These are phyloP conservation scores for Andrena chrysosceles DNA, from an alignment of 2,888 invertebrate species.

Conservation along the genomic window DNA sequence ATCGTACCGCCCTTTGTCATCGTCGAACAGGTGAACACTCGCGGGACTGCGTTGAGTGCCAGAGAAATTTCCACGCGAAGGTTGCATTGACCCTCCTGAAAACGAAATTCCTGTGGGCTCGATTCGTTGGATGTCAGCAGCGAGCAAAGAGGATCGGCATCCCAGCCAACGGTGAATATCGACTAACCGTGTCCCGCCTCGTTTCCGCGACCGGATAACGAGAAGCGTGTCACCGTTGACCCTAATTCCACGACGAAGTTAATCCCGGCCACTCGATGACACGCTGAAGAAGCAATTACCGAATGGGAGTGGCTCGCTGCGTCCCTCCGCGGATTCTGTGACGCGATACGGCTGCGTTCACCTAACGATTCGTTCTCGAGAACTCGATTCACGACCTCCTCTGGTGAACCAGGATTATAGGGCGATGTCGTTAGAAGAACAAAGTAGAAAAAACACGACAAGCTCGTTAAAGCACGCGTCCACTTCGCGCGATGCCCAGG, in stretches of 20 bases:
- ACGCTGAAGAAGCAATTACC: slow-evolving; percentile 42
- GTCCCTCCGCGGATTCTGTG: slow-evolving; percentile 1
- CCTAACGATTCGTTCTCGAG: slow-evolving; percentile 1
- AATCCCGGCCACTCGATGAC: slow-evolving; percentile 31
- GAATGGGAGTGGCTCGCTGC: background rate
- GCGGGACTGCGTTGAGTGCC: slow-evolving; percentile 8
- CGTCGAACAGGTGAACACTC: slow-evolving; percentile 17
- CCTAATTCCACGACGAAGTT: slow-evolving; percentile 34
- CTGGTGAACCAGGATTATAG: background rate
- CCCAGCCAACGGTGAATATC: slow-evolving; percentile 10
- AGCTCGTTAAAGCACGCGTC: slow-evolving; percentile 28
- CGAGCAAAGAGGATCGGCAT: background rate
- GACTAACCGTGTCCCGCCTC: slow-evolving; percentile 10
- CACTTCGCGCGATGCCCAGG: slow-evolving; percentile 3
- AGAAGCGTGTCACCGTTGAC: slow-evolving; percentile 24
- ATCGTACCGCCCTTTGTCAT: slow-evolving; percentile 14
- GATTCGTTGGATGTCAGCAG: background rate
- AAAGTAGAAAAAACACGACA: slow-evolving; percentile 17
- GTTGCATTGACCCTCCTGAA: no score
- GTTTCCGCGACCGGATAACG: slow-evolving; percentile 12
- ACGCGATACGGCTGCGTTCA: background rate
- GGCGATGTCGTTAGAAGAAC: slow-evolving; percentile 18
- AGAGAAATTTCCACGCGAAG: no score
- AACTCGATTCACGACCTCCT: background rate
- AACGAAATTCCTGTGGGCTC: background rate